Evolutionary conservation across 1,140 invertebrate species (phyloP), one percentile per base, ranked within the genome.

Genomic region (Trichomalopsis sarcophagae): DNA sequence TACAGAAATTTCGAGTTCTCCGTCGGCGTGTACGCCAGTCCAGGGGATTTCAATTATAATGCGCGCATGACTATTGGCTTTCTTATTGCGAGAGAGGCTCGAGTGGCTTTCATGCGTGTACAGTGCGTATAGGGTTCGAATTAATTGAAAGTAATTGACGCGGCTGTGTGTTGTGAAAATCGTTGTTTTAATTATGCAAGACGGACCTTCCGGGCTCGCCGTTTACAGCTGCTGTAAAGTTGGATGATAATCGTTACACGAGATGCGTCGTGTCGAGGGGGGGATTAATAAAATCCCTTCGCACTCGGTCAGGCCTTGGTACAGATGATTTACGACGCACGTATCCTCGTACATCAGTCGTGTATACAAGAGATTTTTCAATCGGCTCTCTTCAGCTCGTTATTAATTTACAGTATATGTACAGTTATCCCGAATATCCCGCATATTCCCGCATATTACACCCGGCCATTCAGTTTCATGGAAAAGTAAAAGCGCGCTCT

Each of bases 1-100:
- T 50, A 17, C 74, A 50, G n/a, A 50, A 76, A 76, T 50, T 50
- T 76, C 74, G 74, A 74, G 33, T 6, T 36, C 33, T 36, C 33
- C 14, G 7, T 14, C 27, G 27, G 11, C 71, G 4, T 36, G 33
- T 62, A 21, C 2, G 2, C 17, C 6, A 69, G 33, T 36, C 13
- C 13, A 21, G 50, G 50, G 47, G 47, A 13, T 50, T 50, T 50
- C 13, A 50, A 50, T 50, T 50, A 50, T 17, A 50, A 62, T 62
- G 14, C 4, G 17, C 17, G 55, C 21, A 62, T 62, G 55, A 62
- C 55, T 62, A 62, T 62, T n/a, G 55, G 55, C 55, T 62, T 44
- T 62, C 55, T 62, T 62, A 62, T 62, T 47, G 40, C 44, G 73
- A 40, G 30, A 47, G 33, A 36, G 40, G 40, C 21, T 17, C 6